Percentiles rank a stretch among this genome's conserved stretches.
phyloP scores from a whole-genome alignment of 2,113 vertebrate genomes.

The Indicator indicator region DNA sequence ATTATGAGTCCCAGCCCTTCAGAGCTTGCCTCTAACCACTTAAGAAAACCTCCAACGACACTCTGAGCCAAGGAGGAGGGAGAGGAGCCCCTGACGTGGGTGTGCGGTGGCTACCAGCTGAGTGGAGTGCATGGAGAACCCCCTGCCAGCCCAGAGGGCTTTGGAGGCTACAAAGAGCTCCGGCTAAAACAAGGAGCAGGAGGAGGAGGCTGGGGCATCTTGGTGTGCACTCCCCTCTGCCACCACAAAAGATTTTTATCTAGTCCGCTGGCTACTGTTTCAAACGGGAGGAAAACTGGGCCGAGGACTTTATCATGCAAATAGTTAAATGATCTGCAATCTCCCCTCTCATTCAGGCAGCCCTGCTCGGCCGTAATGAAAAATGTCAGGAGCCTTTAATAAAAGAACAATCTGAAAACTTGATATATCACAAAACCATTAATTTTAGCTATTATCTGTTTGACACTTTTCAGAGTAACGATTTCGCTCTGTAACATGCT shows the following conservation, averaged over 20 bases:
- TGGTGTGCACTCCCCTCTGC: not conserved
- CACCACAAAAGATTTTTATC: conserved; percentile 39
- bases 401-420: conserved; percentile 76
- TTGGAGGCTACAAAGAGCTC: not conserved
- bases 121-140: not conserved
- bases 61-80: not conserved
- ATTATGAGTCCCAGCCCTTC: conserved; percentile 49
- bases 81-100: not conserved
- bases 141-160: not conserved
- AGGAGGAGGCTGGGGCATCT: not conserved
- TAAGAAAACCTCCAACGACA: conserved; percentile 36
- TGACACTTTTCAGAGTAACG: conserved; percentile 74
- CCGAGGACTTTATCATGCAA: conserved; percentile 26
- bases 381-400: conserved; percentile 64
- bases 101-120: not conserved
- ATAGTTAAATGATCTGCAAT: conserved; percentile 64
- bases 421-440: conserved; percentile 78
- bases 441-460: conserved; percentile 77
- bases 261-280: conserved; percentile 49
- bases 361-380: conserved; percentile 41
- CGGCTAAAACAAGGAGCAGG: not conserved
- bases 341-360: conserved; percentile 66
- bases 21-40: conserved; percentile 27
- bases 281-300: not conserved
- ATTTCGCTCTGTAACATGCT: conserved; percentile 73